Evolutionary conservation across 1,140 invertebrate genomes (phyloP), one percentile per base, ranked within the genome.

Genomic region (Drosophila yakuba): DNA sequence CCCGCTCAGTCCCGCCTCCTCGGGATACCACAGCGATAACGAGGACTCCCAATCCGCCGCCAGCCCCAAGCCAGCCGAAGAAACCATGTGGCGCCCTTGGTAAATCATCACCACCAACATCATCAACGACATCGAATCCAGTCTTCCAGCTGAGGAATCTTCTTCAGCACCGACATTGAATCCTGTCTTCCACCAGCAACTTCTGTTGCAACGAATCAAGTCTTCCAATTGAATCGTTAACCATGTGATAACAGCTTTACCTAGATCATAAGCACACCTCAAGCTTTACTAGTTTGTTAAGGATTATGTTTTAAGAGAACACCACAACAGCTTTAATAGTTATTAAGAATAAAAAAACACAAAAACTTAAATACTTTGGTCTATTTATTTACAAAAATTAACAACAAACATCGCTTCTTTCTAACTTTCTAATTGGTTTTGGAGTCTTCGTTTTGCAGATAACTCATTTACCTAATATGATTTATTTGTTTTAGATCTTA

Each of bases 51-150:
- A 83, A 39, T 62, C 67, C 8, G 63, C 74, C 11, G 51, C 56
- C 38, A 94, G 95, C 14, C 94, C 94, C n/a, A 92, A 94, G 60
- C 88, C 92, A 5, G 88, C 85, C 11, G 32, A 66, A 54, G 93
- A 93, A 52, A 83, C 93, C 43, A 93, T 95, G 58, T 96, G 95
- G 95, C 93, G 95, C 77, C 95, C 95, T 5, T 96, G 95, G 95
- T 95, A 94, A 94, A 54, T 12, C 64, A 36, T 17, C 45, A 45
- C 41, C 44, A 36, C 17, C 45, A 54, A 5, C 43, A 48, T 14
- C 38, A 44, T 14, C 35, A 25, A 25, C 25, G 48, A 56, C 61
- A 14, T 23, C 41, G 36, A 59, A 71, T 69, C 64, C 67, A 20
- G 67, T 69, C 67, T 71, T 23, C 36, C 51, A 61, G 36, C 64